Percentiles rank a stretch among this genome's conserved stretches.
Evolutionary conservation across 2,797 vertebrate species (phyloP).

Genomic region (Chromis chromis): DNA sequence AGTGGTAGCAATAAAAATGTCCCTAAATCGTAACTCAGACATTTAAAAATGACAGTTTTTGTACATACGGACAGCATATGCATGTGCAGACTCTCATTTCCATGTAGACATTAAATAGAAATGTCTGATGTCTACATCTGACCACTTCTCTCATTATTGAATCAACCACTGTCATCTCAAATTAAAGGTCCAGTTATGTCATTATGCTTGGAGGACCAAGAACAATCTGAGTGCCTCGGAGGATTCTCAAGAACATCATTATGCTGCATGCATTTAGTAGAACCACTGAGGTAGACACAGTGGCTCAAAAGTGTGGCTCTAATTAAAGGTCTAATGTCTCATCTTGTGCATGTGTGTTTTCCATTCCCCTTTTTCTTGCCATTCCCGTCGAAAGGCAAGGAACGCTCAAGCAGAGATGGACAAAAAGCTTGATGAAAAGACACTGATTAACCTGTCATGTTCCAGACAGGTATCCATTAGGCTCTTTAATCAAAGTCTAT

Average conservation of each 20-base stretch:
- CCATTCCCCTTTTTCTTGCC: conserved; percentile 55
- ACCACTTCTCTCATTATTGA: conserved; percentile 40
- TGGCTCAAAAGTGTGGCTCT: conserved; percentile 60
- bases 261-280: conserved; percentile 55
- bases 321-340: conserved; percentile 78
- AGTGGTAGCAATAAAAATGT: conserved; percentile 44
- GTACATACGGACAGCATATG: background rate
- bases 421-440: conserved; percentile 78
- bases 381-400: conserved; percentile 46
- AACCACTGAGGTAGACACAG: conserved; percentile 62
- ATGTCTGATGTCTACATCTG: conserved; percentile 8
- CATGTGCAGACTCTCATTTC: background rate
- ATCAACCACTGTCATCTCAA: conserved; percentile 45
- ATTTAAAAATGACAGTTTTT: conserved; percentile 20
- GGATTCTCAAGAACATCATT: conserved; percentile 55
- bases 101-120: background rate
- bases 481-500: conserved; percentile 84
- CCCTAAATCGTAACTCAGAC: conserved; percentile 34
- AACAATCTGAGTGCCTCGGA: conserved; percentile 50
- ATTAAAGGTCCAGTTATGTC: conserved; percentile 56
- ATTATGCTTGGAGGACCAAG: conserved; percentile 48
- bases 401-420: conserved; percentile 69
- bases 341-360: conserved; percentile 66
- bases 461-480: conserved; percentile 84
- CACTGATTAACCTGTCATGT: conserved; percentile 84